Evolutionary conservation across 2,888 invertebrate genomes (phyloP), one percentile per base, ranked within the genome.

Genomic region (Parnassius smintheus): DNA sequence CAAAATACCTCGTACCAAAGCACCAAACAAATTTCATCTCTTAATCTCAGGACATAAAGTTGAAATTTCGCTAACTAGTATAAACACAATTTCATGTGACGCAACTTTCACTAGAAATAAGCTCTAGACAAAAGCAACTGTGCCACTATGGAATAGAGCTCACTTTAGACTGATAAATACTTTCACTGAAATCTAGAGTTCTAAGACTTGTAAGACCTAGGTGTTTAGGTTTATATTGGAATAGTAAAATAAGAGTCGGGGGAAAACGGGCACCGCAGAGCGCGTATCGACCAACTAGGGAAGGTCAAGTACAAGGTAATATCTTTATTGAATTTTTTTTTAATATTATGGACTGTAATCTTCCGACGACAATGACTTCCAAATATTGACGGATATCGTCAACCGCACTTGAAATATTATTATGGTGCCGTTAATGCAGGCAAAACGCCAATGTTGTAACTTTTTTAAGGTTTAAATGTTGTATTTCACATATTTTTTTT

Each of bases 301-400:
- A 61, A 61, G 61, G 55, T 61, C 61, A 61, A 61, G 61, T 25
- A 25, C 53, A 53, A 52, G 35, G 12, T 48, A 46, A 45, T 12
- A 13, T 59, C 41, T 58, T 13, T 13, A 13, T 48, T 2, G 13
- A n/a, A 48, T 25, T 25, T 25, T 25, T 25, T 25, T 25, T 25
- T 18, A 18, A 25, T 25, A 4, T 25, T 25, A 25, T 25, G 25
- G 25, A 25, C 2, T 25, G 25, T 25, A 25, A 25, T 25, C 25
- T 25, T 25, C 7, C 25, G 25, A 25, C 25, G 25, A 25, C 25
- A 3, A 4, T 25, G 25, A 25, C 25, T 25, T 25, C 25, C 25
- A 25, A 25, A 25, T 25, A 25, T 25, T 25, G 25, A 3, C 0
- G 4, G 4, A 25, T 2, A 25, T 25, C 2, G 25, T 25, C 25